Conservation (phyloP, 2,888 invertebrate species). For the Chirona hameri region DNA sequence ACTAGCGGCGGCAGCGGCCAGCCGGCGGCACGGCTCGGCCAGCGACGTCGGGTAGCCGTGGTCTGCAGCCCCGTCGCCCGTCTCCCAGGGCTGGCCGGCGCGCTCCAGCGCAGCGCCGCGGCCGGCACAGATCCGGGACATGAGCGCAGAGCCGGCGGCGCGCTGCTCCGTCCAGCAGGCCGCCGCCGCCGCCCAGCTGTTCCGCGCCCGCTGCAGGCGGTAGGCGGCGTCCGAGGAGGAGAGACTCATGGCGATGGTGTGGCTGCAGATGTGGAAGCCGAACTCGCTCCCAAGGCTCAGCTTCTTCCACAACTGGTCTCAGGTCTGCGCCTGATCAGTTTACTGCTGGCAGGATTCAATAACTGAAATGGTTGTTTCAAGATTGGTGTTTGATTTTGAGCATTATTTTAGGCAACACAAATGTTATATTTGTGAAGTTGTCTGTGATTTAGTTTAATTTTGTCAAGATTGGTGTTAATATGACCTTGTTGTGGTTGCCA, state of each 20-base stretch:
- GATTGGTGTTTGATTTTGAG: too few relatives aligned
- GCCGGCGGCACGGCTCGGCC: not conserved
- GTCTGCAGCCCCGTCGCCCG: not conserved
- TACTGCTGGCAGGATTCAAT: not conserved
- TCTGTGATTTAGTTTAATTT: too few relatives aligned
- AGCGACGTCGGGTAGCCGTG: not conserved
- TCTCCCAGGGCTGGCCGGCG: not conserved
- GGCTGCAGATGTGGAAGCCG: too few relatives aligned
- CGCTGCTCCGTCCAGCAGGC: constrained; percentile 4
- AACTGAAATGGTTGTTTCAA: too few relatives aligned
- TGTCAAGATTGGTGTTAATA: too few relatives aligned
- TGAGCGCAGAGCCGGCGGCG: not conserved
- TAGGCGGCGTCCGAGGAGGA: not conserved
- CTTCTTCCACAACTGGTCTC: too few relatives aligned
- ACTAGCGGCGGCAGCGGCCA: not conserved
- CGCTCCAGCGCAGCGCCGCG: constrained; percentile 6
- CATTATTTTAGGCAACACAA: too few relatives aligned
- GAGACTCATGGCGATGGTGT: not conserved
- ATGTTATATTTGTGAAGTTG: too few relatives aligned
- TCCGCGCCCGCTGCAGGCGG: not conserved
- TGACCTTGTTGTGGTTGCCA: too few relatives aligned
- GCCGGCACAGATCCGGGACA: not conserved
- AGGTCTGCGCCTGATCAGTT: too few relatives aligned
- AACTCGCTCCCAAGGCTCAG: too few relatives aligned
- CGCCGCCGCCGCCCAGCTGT: not conserved